Conservation (phyloP, 2,888 invertebrate genomes). For the Geotrupes spiniger region DNA sequence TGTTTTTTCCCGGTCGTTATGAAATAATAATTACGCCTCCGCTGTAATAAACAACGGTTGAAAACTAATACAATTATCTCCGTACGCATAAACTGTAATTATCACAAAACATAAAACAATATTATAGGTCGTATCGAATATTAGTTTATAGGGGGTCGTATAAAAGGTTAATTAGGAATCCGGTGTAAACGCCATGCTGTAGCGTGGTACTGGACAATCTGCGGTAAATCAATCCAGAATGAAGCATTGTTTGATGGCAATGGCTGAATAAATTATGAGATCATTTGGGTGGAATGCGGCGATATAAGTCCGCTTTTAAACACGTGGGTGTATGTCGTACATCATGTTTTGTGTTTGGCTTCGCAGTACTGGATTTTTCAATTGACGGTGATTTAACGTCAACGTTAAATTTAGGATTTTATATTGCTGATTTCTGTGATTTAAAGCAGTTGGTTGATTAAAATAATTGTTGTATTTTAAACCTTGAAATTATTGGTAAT, state of each 20-base stretch:
- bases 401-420: too few species aligned
- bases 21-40: too few species aligned
- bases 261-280: constrained; percentile 43
- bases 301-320: constrained; percentile 35
- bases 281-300: constrained; percentile 42
- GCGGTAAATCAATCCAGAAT: constrained; percentile 48
- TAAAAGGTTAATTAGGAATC: constrained; percentile 30
- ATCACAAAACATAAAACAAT: constrained; percentile 19
- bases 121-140: constrained; percentile 25
- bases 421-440: too few species aligned
- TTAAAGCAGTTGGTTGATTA: too few species aligned
- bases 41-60: too few species aligned
- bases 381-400: too few species aligned
- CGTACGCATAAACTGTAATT: constrained; percentile 16
- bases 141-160: constrained; percentile 29
- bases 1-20: too few species aligned
- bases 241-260: constrained; percentile 45
- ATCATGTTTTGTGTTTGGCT: constrained; percentile 31
- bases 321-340: constrained; percentile 42
- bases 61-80: constrained; percentile 8
- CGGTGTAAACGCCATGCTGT: constrained; percentile 23
- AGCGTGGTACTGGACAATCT: constrained; percentile 34
- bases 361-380: too few species aligned
- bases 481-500: too few species aligned
- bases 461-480: too few species aligned